Evolutionary conservation across 2,113 vertebrate species (phyloP).

Genomic region (Salvelinus fontinalis): DNA sequence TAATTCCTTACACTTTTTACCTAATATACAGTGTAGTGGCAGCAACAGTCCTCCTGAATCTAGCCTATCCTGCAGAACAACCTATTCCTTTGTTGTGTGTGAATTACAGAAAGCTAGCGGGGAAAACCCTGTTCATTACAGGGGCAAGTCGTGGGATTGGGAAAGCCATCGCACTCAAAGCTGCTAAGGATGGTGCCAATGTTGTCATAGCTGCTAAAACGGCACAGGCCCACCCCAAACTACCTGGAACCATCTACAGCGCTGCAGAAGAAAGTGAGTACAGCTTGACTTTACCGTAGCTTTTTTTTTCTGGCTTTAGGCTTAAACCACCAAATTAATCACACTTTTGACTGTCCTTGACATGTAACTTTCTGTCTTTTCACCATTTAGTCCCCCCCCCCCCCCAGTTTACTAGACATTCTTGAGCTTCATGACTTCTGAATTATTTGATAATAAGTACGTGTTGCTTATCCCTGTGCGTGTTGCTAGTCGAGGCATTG

Average conservation of each 20-base stretch:
- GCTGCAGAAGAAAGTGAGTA: conserved; percentile 91
- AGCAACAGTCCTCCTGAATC: background rate
- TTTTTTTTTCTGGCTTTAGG: too few relatives aligned
- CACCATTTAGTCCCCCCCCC: too few relatives aligned
- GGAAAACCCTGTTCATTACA: conserved; percentile 92
- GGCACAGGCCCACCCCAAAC: conserved; percentile 82
- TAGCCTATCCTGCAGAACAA: too few relatives aligned
- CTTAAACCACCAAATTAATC: too few relatives aligned
- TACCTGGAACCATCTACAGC: conserved; percentile 92
- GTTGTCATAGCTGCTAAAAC: conserved; percentile 95
- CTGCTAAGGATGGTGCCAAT: conserved; percentile 93
- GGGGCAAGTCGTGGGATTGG: conserved; percentile 95
- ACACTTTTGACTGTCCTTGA: too few relatives aligned
- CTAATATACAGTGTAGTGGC: background rate
- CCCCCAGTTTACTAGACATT: background rate
- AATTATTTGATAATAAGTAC: background rate
- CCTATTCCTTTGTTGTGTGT: background rate
- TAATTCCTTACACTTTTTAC: too few relatives aligned
- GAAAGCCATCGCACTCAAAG: conserved; percentile 95
- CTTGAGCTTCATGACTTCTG: background rate
- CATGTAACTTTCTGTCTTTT: too few relatives aligned
- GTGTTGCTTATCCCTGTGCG: background rate
- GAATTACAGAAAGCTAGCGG: conserved; percentile 83
- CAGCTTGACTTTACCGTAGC: conserved; percentile 35
- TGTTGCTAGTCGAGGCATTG: conserved; percentile 82